Percentiles rank a stretch among this genome's conserved stretches.
phyloP scores from a whole-genome alignment of 2,888 invertebrate species.

The Perithous albicinctus region DNA sequence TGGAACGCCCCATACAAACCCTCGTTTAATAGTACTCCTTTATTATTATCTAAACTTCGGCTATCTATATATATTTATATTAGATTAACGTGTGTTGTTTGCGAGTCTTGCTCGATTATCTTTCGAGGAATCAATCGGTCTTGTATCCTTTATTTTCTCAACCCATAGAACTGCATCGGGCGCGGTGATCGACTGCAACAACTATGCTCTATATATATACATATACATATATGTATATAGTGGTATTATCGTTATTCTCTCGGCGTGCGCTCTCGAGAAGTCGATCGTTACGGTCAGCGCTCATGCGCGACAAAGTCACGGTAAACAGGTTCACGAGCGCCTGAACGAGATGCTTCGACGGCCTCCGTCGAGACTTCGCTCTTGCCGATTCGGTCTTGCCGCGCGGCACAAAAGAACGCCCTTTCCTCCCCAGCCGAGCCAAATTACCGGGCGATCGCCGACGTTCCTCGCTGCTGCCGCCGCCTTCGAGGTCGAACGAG shows the following conservation, averaged over 20 bases:
- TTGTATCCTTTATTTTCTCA: constrained; percentile 46
- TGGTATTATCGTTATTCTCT: constrained; percentile 52
- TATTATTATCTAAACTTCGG: constrained; percentile 19
- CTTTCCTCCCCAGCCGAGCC: constrained; percentile 61
- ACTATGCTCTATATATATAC: constrained; percentile 38
- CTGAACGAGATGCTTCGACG: constrained; percentile 60
- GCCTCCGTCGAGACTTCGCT: constrained; percentile 17
- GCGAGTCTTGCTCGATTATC: constrained; percentile 61
- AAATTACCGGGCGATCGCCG: constrained; percentile 62
- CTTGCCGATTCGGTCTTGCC: constrained; percentile 44
- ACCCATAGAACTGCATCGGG: constrained; percentile 45
- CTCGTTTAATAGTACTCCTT: constrained; percentile 32
- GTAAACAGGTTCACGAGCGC: constrained; percentile 70
- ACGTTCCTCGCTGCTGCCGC: constrained; percentile 34
- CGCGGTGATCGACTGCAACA: constrained; percentile 56
- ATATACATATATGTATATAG: constrained; percentile 1
- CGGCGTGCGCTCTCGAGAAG: constrained; percentile 57
- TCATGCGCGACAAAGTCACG: constrained; percentile 71
- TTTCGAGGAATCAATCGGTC: constrained; percentile 59
- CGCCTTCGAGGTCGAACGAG: constrained; percentile 63
- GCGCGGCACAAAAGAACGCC: constrained; percentile 67
- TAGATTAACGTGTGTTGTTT: constrained; percentile 37
- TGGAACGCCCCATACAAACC: too few relatives aligned
- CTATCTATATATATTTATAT: constrained; percentile 15
- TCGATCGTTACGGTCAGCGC: constrained; percentile 71